phyloP scores from a whole-genome alignment of 2,797 vertebrate genomes.

The Apodemus agrarius region DNA sequence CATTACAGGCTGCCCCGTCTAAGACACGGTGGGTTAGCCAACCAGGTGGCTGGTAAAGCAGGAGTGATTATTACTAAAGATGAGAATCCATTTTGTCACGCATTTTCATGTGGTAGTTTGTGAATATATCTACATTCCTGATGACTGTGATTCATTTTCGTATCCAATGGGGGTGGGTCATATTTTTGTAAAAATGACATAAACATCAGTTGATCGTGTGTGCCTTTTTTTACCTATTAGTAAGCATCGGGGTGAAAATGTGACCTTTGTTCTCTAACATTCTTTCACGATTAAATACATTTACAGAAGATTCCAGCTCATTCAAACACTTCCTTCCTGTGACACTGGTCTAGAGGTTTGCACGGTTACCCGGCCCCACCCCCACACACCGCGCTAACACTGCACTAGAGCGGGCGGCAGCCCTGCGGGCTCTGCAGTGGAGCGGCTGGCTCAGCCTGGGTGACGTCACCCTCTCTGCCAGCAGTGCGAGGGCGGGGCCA shows the following conservation, averaged over 20 bases:
- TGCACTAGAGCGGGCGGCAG: constrained; percentile 25
- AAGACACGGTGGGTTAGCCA: constrained; percentile 29
- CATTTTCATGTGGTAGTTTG: background rate
- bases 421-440: constrained; percentile 78
- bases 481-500: background rate
- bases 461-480: constrained; percentile 86
- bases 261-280: background rate
- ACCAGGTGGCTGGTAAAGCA: background rate
- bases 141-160: background rate
- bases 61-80: constrained; percentile 8
- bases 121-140: background rate
- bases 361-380: background rate
- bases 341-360: background rate
- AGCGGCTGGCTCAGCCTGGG: constrained; percentile 73
- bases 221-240: background rate
- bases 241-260: background rate
- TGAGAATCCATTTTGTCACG: background rate
- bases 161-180: background rate
- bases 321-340: background rate
- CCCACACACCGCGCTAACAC: background rate
- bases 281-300: background rate
- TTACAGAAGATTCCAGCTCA: background rate
- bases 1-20: background rate
- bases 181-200: constrained; percentile 29
- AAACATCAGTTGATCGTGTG: background rate